Conservation (phyloP, 2,888 invertebrate genomes). For the Orthosia cruda region DNA sequence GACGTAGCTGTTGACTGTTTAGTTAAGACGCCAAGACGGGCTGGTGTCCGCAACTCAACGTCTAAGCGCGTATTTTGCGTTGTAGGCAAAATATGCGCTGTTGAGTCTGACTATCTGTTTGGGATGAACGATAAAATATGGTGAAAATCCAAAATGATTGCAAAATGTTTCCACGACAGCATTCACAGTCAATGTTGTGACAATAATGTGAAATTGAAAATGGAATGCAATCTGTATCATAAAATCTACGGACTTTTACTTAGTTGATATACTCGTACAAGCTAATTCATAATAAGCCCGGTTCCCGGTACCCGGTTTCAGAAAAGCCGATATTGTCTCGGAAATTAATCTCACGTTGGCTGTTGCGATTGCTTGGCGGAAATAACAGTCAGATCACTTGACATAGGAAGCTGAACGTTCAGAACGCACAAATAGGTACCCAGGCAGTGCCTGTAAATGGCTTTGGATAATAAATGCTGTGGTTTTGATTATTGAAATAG, state of each 20-base stretch:
- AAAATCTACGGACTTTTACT: not conserved
- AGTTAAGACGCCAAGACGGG: too few species aligned
- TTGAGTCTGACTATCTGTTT: not conserved
- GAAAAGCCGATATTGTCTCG: not conserved
- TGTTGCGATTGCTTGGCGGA: not conserved
- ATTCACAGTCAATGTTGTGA: not conserved
- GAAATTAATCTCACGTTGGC: constrained; percentile 3
- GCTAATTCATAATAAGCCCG: not conserved
- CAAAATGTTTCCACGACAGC: constrained; percentile 9
- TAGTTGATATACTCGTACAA: not conserved
- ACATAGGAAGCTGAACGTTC: constrained; percentile 1
- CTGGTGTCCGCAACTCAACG: too few species aligned
- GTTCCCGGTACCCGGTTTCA: not conserved
- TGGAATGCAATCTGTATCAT: not conserved
- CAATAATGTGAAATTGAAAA: constrained; percentile 7
- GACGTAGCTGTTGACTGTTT: not conserved
- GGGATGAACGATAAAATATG: not conserved
- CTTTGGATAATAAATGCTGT: too few species aligned
- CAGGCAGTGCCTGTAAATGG: too few species aligned
- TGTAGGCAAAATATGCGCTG: too few species aligned
- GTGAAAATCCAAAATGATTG: not conserved
- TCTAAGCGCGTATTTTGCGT: too few species aligned
- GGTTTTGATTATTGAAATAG: not conserved
- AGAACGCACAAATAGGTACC: not conserved
- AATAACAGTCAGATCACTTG: constrained; percentile 10